Evolutionary conservation across 2,797 vertebrate genomes (phyloP), one percentile per base, ranked within the genome.

Genomic region (Merluccius polli): DNA sequence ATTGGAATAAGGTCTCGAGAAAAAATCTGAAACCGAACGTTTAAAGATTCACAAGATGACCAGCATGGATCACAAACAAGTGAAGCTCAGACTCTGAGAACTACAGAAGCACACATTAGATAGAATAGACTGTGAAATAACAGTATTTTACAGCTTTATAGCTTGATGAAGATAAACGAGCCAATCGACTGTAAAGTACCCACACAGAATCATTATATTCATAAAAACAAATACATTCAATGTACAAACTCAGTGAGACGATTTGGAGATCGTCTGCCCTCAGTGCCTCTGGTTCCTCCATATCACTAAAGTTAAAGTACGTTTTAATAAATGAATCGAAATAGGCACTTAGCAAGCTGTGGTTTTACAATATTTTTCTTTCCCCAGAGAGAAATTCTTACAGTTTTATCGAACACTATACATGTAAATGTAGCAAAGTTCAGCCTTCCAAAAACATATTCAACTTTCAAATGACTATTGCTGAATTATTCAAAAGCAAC

Each of bases 1-100:
- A 74, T 74, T 18, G n/a, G 16, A 78, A 75, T 70, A 72, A 31
- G 16, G 0, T 33, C 18, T 33, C 21, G 29, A 29, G 74, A 63
- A 73, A 36, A 74, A 74, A 16, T 35, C 73, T 63, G 24, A 35
- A 59, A 67, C 2, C 24, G 3, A 35, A 63, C 30, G 65, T 74
- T 32, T 24, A n/a, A 44, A n/a, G 24, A 65, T 65, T 65, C 8
- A 27, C 59, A 27, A 12, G n/a, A 65, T 65, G 24, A 65, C 24
- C 3, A 63, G n/a, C 59, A 27, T 16, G 59, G n/a, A 2, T 16
- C 59, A 13, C 10, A 27, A 65, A 27, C 10, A 27, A 65, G 59
- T 65, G 59, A 2, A 48, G 1, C 41, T 48, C 15, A 5, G 41
- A 16, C 41, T 16, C 13, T 48, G 16, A 5, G 41, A 48, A 18